A percentile compares a stretch with the other conserved stretches of the same genome.
These are phyloP conservation scores for Hetaerina americana DNA, from an alignment of 1,140 invertebrate genomes.

Conservation along the genomic window DNA sequence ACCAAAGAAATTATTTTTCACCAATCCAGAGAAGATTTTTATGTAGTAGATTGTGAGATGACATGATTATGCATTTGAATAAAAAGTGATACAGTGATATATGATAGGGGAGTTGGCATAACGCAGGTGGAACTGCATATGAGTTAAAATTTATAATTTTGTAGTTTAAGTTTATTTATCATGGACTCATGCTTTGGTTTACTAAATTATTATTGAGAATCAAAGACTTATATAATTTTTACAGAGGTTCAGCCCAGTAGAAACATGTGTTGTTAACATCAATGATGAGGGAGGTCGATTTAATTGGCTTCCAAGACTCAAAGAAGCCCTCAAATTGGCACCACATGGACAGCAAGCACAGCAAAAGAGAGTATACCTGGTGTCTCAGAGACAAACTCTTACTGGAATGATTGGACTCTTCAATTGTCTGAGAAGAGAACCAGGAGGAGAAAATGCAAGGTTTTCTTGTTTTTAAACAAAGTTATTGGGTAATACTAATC, in stretches of 20 bases:
- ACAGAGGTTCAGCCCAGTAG: background rate
- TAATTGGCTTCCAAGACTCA: background rate
- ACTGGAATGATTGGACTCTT: slow-evolving; percentile 76
- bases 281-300: background rate
- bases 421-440: slow-evolving; percentile 57
- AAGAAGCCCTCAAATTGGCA: slow-evolving; percentile 30
- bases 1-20: no score
- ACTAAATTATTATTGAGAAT: no score
- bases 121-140: no score
- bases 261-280: background rate
- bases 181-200: no score
- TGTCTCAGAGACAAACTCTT: slow-evolving; percentile 42
- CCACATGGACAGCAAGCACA: background rate
- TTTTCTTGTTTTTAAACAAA: slow-evolving; percentile 13
- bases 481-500: no score
- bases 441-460: slow-evolving; percentile 40
- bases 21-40: no score
- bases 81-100: no score
- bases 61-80: no score
- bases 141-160: no score
- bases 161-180: no score
- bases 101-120: no score
- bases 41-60: no score
- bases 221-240: background rate
- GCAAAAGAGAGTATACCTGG: slow-evolving; percentile 28